Conservation (phyloP, 2,888 invertebrate species). For the Eristalinus aeneus region DNA sequence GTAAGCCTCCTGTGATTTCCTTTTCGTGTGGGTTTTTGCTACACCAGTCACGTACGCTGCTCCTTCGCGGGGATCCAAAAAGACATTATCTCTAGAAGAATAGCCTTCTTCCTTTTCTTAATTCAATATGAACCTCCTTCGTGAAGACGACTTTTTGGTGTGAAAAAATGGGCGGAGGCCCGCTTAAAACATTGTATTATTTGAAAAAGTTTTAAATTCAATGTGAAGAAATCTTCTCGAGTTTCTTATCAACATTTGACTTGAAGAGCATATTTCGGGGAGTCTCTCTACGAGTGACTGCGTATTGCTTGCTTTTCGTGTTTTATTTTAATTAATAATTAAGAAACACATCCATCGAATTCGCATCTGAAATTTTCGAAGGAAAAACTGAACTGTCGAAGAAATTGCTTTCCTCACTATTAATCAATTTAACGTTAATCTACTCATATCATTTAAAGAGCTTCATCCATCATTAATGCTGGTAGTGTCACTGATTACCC, state of each 20-base stretch:
- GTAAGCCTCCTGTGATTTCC: background rate
- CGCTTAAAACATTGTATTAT: conserved; percentile 38
- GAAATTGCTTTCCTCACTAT: background rate
- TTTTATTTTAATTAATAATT: background rate
- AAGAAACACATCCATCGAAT: background rate
- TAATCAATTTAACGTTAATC: background rate
- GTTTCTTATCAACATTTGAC: background rate
- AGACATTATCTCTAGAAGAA: conserved; percentile 36
- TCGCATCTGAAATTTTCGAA: background rate
- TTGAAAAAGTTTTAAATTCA: conserved; percentile 61
- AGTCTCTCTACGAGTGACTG: background rate
- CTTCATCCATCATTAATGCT: conserved; percentile 49
- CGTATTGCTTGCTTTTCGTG: background rate
- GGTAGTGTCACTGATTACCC: conserved; percentile 54
- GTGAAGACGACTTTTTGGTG: background rate
- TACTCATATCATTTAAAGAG: background rate
- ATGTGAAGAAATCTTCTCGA: conserved; percentile 48
- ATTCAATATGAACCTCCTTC: background rate
- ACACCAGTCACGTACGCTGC: conserved; percentile 45
- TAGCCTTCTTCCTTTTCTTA: background rate
- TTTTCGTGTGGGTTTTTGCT: conserved; percentile 13
- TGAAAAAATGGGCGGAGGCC: conserved; percentile 17
- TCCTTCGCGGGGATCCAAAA: conserved; percentile 3
- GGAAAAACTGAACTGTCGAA: background rate
- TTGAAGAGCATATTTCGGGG: background rate